Percentiles rank a stretch among this genome's conserved stretches.
Conservation (phyloP, 1,140 invertebrate genomes). For the Danaus plexippus region DNA sequence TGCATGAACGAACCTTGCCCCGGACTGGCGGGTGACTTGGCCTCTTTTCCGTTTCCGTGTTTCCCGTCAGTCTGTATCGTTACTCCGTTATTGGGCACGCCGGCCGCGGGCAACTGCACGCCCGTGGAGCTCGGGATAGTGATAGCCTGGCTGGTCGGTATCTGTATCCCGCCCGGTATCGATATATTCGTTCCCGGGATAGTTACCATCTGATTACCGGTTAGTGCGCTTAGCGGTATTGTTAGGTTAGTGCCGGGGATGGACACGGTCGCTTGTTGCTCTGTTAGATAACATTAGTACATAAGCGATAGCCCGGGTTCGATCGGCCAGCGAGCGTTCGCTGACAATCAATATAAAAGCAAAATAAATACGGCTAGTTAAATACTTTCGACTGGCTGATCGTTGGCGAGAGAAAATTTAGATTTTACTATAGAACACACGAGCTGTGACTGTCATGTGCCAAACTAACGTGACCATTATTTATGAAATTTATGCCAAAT, state of each 20-base stretch:
- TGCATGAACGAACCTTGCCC: constrained; percentile 42
- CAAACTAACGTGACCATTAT: too few relatives aligned
- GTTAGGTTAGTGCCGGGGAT: constrained; percentile 74
- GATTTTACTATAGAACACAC: too few relatives aligned
- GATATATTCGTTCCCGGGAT: constrained; percentile 70
- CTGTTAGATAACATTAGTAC: constrained; percentile 33
- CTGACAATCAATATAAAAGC: too few relatives aligned
- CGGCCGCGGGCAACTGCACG: constrained; percentile 29
- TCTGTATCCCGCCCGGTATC: constrained; percentile 61
- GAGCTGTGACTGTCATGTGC: too few relatives aligned
- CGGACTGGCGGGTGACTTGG: constrained; percentile 28
- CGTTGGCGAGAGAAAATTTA: too few relatives aligned
- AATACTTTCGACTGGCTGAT: too few relatives aligned
- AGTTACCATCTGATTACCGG: constrained; percentile 56
- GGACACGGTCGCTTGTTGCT: constrained; percentile 70
- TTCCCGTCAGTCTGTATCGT: constrained; percentile 19
- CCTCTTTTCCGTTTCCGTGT: constrained; percentile 28
- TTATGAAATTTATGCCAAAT: too few relatives aligned
- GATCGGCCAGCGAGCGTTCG: too few relatives aligned
- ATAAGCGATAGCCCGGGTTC: too few relatives aligned
- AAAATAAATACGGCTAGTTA: too few relatives aligned
- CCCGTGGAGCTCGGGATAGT: constrained; percentile 34
- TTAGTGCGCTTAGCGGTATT: constrained; percentile 67
- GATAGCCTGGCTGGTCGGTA: constrained; percentile 43
- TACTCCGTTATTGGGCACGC: constrained; percentile 19